Conservation (phyloP, 1,140 invertebrate genomes). For the Drosophila kohkoa region DNA sequence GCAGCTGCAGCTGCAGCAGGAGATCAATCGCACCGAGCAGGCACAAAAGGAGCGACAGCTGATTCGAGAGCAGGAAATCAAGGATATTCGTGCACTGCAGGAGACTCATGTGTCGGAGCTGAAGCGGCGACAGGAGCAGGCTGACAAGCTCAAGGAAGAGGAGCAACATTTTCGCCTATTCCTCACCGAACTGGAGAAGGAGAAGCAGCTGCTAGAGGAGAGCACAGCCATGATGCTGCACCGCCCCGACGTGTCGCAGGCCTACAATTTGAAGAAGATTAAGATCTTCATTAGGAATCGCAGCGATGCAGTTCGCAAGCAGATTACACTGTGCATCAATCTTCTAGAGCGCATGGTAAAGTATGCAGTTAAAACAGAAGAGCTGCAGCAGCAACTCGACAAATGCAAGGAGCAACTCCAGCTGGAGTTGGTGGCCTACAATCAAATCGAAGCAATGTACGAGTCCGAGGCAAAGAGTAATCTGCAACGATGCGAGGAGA, state of each 20-base stretch:
- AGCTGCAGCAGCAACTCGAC: constrained; percentile 43
- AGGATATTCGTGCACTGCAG: constrained; percentile 70
- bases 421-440: constrained; percentile 48
- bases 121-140: constrained; percentile 67
- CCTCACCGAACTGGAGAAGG: constrained; percentile 66
- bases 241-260: constrained; percentile 35
- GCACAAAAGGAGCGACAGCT: constrained; percentile 69
- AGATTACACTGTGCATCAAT: constrained; percentile 66
- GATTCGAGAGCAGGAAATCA: constrained; percentile 74
- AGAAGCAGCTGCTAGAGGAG: constrained; percentile 69
- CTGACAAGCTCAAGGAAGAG: constrained; percentile 65
- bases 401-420: constrained; percentile 65
- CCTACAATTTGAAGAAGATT: constrained; percentile 76
- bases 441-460: constrained; percentile 81
- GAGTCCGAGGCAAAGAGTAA: constrained; percentile 81
- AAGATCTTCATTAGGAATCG: constrained; percentile 75
- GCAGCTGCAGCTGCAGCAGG: constrained; percentile 82
- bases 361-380: constrained; percentile 56
- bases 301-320: constrained; percentile 73
- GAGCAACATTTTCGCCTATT: constrained; percentile 67
- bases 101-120: constrained; percentile 72
- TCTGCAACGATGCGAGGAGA: constrained; percentile 69
- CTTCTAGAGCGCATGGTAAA: constrained; percentile 67
- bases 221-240: constrained; percentile 55
- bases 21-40: constrained; percentile 68